Evolutionary conservation across 2,113 vertebrate species (phyloP).

Genomic region (Pachypanchax playfairii): DNA sequence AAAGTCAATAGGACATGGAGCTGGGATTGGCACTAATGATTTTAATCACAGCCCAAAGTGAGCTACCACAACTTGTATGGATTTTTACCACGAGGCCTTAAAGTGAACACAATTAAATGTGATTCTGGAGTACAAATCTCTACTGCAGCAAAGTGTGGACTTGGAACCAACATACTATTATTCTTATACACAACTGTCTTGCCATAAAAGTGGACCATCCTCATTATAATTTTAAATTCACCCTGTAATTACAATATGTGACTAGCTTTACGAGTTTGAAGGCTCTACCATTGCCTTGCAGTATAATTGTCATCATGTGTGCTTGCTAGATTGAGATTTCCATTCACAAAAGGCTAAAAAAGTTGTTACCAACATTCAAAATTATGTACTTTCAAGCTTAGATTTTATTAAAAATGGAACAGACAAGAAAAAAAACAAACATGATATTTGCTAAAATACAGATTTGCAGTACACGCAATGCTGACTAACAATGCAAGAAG

Average conservation of each 20-base stretch:
- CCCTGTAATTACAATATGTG: constrained; percentile 15
- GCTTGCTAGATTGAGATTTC: neutral
- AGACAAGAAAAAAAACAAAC: constrained; percentile 1
- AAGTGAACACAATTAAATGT: constrained; percentile 59
- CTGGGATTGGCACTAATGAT: constrained; percentile 24
- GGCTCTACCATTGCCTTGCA: constrained; percentile 12
- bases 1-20: constrained; percentile 29
- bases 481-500: constrained; percentile 6
- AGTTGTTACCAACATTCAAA: neutral
- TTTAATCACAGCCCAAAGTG: constrained; percentile 57
- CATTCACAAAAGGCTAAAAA: constrained; percentile 1
- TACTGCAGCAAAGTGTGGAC: constrained; percentile 12
- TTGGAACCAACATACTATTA: constrained; percentile 1
- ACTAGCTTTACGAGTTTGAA: constrained; percentile 23
- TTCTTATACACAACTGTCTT: constrained; percentile 3
- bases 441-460: too few species aligned
- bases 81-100: constrained; percentile 47
- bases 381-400: neutral
- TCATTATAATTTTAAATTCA: constrained; percentile 29
- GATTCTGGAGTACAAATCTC: constrained; percentile 28
- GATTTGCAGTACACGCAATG: neutral
- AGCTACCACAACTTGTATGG: constrained; percentile 24
- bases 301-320: constrained; percentile 28
- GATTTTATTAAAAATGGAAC: neutral
- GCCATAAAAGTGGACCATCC: constrained; percentile 9